Base-by-base conservation (phyloP, 2,113 vertebrate species). In the Callipepla californica region DNA sequence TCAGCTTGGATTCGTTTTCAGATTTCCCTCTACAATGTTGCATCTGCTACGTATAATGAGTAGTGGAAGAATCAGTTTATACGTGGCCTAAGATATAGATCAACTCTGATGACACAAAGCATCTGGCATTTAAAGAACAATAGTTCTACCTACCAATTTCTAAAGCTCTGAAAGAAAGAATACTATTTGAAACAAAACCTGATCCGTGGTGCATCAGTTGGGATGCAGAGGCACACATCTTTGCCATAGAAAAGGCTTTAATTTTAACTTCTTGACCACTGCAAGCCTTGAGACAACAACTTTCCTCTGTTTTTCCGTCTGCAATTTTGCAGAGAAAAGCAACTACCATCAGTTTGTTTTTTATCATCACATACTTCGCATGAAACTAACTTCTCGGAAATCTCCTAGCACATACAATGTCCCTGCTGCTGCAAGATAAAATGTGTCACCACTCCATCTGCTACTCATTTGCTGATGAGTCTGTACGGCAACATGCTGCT, bases 401-500 rank as follows among this genome's bases (percentile, higher is more conserved):
- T 76, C 88, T 94, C 86, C 93, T 80, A 85, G 75, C 92, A 94
- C 90, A 92, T 73, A 47, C 85, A 89, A 72, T 69, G 89, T 96
- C 94, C 88, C 95, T 93, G 90, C 95, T 95, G 82, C 96, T 95
- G 92, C 83, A 94, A 94, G 80, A 94, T 92, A 96, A 95, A 97
- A 93, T 92, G 51, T 96, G 91, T 96, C 95, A 95, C 70, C 92
- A 62, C 87, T 96, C 97, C 96, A 97, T 97, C 96, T 98, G 97
- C 92, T 97, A 68, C 90, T 94, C 88, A 75, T 95, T 97, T 85
- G 84, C 94, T 76, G 75, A 80, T 91, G 61, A 89, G 89, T 57
- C 96, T 91, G 65, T 88, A 91, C 2, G 6, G 89, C 50, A 95
- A 84, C 79, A 65, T 79, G 95, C 42, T 87, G 25, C 40, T 12